Conservation (phyloP, 2,113 vertebrate species). For the Nerophis lumbriciformis region DNA sequence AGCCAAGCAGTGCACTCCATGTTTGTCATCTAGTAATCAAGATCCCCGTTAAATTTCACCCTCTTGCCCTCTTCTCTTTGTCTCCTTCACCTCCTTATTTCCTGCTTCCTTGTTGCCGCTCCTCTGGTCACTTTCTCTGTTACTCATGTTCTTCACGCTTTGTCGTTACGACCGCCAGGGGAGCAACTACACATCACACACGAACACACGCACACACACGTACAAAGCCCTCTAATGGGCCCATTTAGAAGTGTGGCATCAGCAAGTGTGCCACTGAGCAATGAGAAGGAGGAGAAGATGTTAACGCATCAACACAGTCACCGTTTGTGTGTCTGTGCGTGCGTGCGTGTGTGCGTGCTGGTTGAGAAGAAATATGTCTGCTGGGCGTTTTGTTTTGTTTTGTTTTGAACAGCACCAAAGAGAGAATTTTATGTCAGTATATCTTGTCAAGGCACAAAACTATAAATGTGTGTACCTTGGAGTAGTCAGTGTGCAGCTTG, state of each 20-base stretch:
- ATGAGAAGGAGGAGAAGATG: slow-evolving; percentile 38
- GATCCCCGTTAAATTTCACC: too few relatives aligned
- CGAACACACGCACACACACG: slow-evolving; percentile 16
- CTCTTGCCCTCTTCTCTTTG: not conserved
- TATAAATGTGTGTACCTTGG: too few relatives aligned
- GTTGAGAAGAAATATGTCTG: slow-evolving; percentile 11
- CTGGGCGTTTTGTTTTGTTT: slow-evolving; percentile 1
- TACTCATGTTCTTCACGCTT: slow-evolving; percentile 5
- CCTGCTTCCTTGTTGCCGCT: not conserved
- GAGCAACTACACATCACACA: slow-evolving; percentile 1
- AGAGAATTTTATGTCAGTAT: too few relatives aligned
- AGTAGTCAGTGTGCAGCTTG: too few relatives aligned
- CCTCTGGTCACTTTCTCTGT: not conserved
- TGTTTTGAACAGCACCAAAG: too few relatives aligned
- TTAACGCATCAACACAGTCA: slow-evolving; percentile 23
- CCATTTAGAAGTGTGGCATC: slow-evolving; percentile 66
- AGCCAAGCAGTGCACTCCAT: too few relatives aligned
- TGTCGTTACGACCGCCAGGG: slow-evolving; percentile 3
- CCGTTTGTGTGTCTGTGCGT: slow-evolving; percentile 12
- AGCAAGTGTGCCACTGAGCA: slow-evolving; percentile 63
- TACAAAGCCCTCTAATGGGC: slow-evolving; percentile 53
- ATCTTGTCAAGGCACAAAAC: too few relatives aligned
- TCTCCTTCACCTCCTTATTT: not conserved
- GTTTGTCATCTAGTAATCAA: too few relatives aligned
- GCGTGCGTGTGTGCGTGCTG: not conserved